Percentiles rank a stretch among this genome's conserved stretches.
Conservation (phyloP, 2,113 vertebrate species). For the Eulacestoma nigropectus region DNA sequence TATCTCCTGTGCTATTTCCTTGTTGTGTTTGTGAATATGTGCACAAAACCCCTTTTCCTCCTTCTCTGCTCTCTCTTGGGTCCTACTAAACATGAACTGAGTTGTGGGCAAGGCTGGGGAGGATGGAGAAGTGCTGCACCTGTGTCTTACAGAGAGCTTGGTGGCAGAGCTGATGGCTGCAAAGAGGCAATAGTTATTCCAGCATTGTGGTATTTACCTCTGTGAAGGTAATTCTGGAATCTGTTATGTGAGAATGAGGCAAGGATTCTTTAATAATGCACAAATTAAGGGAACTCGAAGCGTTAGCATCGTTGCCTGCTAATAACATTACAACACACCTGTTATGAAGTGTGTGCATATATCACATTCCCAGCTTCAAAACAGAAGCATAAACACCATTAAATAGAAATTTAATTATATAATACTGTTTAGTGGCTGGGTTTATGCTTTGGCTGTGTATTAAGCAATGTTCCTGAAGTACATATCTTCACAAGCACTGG, state of each 20-base stretch:
- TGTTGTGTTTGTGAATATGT: background rate
- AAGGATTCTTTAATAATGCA: background rate
- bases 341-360: background rate
- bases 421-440: background rate
- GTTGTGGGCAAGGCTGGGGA: background rate
- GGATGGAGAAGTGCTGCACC: background rate
- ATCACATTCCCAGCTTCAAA: background rate
- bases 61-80: background rate
- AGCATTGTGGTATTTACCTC: background rate
- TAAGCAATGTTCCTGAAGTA: background rate
- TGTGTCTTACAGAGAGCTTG: background rate
- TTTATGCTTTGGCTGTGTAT: background rate
- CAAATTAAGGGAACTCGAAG: background rate
- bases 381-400: background rate
- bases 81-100: background rate
- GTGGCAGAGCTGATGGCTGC: background rate
- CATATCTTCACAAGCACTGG: background rate
- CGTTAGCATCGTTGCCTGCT: background rate
- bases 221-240: background rate
- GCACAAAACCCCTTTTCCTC: background rate
- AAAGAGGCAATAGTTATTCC: background rate
- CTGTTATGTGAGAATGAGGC: background rate
- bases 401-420: constrained; percentile 1
- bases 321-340: background rate
- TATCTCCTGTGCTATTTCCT: background rate